phyloP scores from a whole-genome alignment of 1,140 invertebrate genomes.

The Drosophila sturtevanti region DNA sequence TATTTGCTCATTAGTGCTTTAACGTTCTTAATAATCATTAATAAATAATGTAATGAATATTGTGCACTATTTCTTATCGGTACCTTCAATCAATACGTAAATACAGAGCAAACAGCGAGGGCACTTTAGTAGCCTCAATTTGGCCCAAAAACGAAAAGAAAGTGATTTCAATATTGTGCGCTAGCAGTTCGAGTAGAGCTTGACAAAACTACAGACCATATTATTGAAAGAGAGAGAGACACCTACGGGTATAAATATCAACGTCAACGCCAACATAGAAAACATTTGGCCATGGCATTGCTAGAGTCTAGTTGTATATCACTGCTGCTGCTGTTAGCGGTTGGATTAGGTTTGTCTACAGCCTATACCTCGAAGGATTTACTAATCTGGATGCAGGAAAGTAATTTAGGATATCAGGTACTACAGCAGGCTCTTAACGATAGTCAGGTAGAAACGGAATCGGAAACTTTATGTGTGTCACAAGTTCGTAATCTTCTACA shows the following conservation, averaged over 20 bases:
- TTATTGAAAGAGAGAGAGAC: conserved; percentile 1
- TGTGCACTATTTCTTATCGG: background rate
- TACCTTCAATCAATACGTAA: background rate
- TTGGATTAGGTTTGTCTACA: background rate
- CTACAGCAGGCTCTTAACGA: conserved; percentile 40
- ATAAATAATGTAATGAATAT: background rate
- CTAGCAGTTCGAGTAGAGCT: background rate
- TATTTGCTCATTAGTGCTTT: background rate
- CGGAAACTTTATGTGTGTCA: conserved; percentile 27
- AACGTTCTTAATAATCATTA: background rate
- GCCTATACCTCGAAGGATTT: conserved; percentile 46
- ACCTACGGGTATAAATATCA: conserved; percentile 26
- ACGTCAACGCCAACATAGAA: background rate
- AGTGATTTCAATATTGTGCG: background rate
- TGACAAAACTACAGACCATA: background rate
- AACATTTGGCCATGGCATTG: conserved; percentile 26
- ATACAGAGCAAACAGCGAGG: background rate
- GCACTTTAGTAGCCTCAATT: background rate
- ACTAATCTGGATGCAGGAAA: conserved; percentile 58
- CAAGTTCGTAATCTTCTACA: conserved; percentile 36
- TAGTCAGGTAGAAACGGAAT: background rate
- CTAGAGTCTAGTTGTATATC: background rate
- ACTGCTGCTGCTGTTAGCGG: conserved; percentile 3
- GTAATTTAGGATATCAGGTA: conserved; percentile 65
- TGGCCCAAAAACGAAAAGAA: background rate